Percentiles rank a stretch among this genome's conserved stretches.
These are phyloP conservation scores for Zygogramma bicolorata DNA, from an alignment of 2,888 invertebrate species.

Conservation along the genomic window DNA sequence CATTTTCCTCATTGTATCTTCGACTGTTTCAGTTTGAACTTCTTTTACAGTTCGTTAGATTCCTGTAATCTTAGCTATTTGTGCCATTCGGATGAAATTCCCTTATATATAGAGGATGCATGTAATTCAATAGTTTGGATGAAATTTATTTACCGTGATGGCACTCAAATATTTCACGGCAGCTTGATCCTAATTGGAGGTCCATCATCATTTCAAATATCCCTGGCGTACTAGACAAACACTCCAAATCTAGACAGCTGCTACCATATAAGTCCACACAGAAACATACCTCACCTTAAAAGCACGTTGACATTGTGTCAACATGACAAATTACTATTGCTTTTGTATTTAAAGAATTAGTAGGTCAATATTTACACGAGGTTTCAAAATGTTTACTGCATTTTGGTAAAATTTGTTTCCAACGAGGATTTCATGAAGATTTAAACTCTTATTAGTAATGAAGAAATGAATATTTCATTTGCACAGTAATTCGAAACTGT, in stretches of 20 bases:
- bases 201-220: conserved; percentile 41
- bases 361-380: conserved; percentile 45
- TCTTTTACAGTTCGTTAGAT: not conserved
- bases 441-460: not conserved
- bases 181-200: conserved; percentile 58
- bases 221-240: conserved; percentile 49
- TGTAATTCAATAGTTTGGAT: not conserved
- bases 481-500: no score
- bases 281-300: conserved; percentile 39
- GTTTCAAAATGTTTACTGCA: not conserved
- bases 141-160: conserved; percentile 46
- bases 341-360: conserved; percentile 47
- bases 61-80: not conserved
- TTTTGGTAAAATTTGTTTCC: conserved; percentile 6
- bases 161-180: conserved; percentile 58
- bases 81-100: not conserved
- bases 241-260: conserved; percentile 52
- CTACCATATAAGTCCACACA: conserved; percentile 41
- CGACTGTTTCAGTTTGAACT: no score
- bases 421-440: not conserved
- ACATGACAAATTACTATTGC: conserved; percentile 52
- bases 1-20: no score
- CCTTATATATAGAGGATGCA: not conserved
- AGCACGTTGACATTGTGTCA: conserved; percentile 49
- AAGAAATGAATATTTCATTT: no score